These are phyloP conservation scores for Silvanus unidentatus DNA, from an alignment of 2,888 invertebrate species.

Conservation along the genomic window DNA sequence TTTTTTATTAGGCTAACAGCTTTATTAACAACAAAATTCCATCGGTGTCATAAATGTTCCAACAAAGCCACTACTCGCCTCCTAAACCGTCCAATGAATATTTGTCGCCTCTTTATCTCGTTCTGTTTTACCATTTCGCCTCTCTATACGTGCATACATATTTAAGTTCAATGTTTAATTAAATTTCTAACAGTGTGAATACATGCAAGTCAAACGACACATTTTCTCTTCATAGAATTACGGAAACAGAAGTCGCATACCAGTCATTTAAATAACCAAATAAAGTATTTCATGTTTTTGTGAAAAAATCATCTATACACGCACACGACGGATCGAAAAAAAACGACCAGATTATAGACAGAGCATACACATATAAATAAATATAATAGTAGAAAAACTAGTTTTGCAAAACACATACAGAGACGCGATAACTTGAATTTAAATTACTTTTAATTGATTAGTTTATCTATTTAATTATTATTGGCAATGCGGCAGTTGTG, in stretches of 20 bases:
- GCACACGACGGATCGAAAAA: neutral
- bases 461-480: conserved; percentile 37
- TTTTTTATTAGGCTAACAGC: too few relatives aligned
- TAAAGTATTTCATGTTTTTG: conserved; percentile 8
- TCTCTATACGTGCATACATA: too few relatives aligned
- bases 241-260: conserved; percentile 4
- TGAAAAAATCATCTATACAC: conserved; percentile 1
- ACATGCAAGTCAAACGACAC: too few relatives aligned
- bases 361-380: conserved; percentile 8
- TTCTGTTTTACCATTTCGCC: too few relatives aligned
- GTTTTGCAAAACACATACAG: conserved; percentile 25
- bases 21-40: too few relatives aligned
- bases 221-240: neutral
- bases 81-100: too few relatives aligned
- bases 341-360: too few relatives aligned
- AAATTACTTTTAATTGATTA: conserved; percentile 36
- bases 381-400: conserved; percentile 29
- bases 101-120: too few relatives aligned
- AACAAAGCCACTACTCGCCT: too few relatives aligned
- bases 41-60: too few relatives aligned
- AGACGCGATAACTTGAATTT: conserved; percentile 32
- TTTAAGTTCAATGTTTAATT: too few relatives aligned
- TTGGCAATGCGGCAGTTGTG: conserved; percentile 30
- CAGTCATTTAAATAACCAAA: conserved; percentile 5
- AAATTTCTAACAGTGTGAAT: too few relatives aligned